Base-by-base conservation (phyloP, 2,113 vertebrate genomes). In the Rattus rattus region DNA sequence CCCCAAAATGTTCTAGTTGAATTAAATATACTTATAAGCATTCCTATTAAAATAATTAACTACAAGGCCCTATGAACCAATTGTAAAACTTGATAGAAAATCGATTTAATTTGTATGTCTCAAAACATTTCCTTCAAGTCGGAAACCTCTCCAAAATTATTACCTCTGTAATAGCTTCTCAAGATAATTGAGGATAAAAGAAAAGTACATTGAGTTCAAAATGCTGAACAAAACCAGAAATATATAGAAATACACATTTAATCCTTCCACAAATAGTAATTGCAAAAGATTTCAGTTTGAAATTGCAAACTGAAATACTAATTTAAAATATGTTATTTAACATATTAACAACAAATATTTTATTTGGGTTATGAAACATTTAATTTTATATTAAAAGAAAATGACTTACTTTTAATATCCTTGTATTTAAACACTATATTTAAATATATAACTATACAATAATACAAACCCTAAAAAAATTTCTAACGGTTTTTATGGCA, bases 101-200 rank as follows among this genome's bases (percentile, higher is more conserved):
- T 52, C 88, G 9, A 87, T 88, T 88, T 85, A 24, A 67, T 85
- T 88, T 94, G 59, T 1, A 54, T n/a, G 17, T 72, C 59, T 91
- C 88, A 86, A 94, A 95, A 91, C 75, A 91, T 91, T 95, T 95
- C 81, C 19, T 88, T 93, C 26, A 73, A 93, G 90, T 91, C 83
- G 10, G 5, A 56, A 17, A 77, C 17, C 90, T 94, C 80, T 96
- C 69, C 83, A 70, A 90, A 95, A 88, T 69, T 54, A 49, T 65
- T 83, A 90, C 43, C 20, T 91, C 70, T 88, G 24, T 54, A 83
- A 94, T 86, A 52, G 87, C 33, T 81, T 92, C 87, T 7, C 5
- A 90, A n/a, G 16, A 43, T 95, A 87, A 79, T 91, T 59, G 91
- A 88, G 33, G 77, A 12, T 54, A 81, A 92, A 97, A 83, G 5